phyloP scores from a whole-genome alignment of 2,888 invertebrate species.

The Chrysopilus asiliformis region DNA sequence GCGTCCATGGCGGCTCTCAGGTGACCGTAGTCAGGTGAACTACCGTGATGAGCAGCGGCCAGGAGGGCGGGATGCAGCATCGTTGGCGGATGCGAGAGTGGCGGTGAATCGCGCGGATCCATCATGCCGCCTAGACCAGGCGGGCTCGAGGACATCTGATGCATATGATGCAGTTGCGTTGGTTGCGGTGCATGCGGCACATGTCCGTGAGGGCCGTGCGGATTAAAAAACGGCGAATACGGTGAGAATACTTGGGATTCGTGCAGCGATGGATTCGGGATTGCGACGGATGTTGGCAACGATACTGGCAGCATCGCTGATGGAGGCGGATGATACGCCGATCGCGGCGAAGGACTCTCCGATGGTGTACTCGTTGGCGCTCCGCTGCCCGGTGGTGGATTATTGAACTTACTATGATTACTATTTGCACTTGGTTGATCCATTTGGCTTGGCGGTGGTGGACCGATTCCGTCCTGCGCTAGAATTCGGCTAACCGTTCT shows the following conservation, averaged over 20 bases:
- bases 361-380: conserved; percentile 36
- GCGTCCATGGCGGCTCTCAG: conserved; percentile 62
- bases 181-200: conserved; percentile 35
- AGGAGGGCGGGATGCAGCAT: conserved; percentile 74
- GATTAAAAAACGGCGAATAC: conserved; percentile 78
- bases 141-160: conserved; percentile 39
- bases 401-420: conserved; percentile 10
- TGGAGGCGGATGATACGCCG: conserved; percentile 41
- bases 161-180: conserved; percentile 35
- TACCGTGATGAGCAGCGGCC: conserved; percentile 68
- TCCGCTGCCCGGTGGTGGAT: conserved; percentile 7
- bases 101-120: conserved; percentile 65
- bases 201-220: conserved; percentile 38
- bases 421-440: conserved; percentile 7
- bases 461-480: conserved; percentile 66
- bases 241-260: conserved; percentile 88
- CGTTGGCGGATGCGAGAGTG: conserved; percentile 71
- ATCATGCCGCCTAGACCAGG: conserved; percentile 51
- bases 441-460: conserved; percentile 38
- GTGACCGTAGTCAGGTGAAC: conserved; percentile 67
- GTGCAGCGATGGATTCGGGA: conserved; percentile 90
- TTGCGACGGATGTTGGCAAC: conserved; percentile 89
- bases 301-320: conserved; percentile 79
- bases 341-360: conserved; percentile 55
- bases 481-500: conserved; percentile 77